Conservation (phyloP, 2,113 vertebrate species). For the Piprites chloris region DNA sequence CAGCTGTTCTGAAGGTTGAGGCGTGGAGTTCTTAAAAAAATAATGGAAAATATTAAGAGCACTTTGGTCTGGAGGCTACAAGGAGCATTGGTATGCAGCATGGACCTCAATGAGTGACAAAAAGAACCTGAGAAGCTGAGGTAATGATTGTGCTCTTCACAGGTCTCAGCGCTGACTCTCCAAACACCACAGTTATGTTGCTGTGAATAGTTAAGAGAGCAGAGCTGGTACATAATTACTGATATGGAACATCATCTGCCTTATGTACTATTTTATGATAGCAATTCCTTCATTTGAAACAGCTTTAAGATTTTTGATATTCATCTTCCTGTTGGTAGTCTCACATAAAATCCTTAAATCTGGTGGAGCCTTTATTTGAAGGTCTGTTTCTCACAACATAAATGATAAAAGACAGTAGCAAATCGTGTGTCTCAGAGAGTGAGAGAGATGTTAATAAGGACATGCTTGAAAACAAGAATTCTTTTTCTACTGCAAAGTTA, state of each 20-base stretch:
- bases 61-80: background rate
- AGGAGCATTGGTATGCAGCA: background rate
- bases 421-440: background rate
- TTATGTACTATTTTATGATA: background rate
- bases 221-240: background rate
- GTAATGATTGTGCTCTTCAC: background rate
- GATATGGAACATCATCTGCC: background rate
- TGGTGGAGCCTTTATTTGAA: background rate
- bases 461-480: background rate
- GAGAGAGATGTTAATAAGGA: too few species aligned
- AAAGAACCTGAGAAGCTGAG: background rate
- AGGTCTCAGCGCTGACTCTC: background rate
- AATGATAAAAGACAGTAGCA: background rate
- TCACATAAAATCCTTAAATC: background rate
- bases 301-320: background rate
- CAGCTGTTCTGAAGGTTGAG: background rate
- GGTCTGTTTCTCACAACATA: background rate
- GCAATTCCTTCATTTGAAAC: background rate
- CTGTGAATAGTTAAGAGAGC: background rate
- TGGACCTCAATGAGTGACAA: background rate
- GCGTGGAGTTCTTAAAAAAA: background rate
- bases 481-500: background rate
- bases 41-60: background rate
- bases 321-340: background rate
- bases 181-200: background rate